Percentiles rank a stretch among this genome's conserved stretches.
Conservation (phyloP, 1,140 invertebrate species). For the Philotrypesis tridentata region DNA sequence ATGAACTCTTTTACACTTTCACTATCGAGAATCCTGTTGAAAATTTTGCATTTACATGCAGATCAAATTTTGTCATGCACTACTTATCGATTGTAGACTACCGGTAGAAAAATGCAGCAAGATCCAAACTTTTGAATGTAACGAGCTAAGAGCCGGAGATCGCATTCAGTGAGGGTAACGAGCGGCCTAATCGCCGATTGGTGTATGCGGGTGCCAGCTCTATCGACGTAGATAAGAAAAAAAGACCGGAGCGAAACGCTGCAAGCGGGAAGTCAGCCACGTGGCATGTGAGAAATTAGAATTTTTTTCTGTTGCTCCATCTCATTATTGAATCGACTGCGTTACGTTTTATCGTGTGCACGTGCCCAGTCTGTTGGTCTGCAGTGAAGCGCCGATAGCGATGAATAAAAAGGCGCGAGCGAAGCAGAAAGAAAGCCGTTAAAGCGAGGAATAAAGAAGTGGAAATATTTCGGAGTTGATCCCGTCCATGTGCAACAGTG, state of each 20-base stretch:
- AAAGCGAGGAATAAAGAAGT: background rate
- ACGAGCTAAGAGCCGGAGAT: background rate
- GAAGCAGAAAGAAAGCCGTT: background rate
- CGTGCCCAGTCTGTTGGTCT: background rate
- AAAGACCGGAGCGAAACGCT: no score
- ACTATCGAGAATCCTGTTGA: background rate
- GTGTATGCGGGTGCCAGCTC: no score
- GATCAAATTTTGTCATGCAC: background rate
- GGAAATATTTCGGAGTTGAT: background rate
- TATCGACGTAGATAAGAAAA: no score
- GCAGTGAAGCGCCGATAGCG: background rate
- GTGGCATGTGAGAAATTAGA: slow-evolving; percentile 1
- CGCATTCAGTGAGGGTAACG: background rate
- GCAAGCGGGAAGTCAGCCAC: no score
- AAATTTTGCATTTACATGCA: background rate
- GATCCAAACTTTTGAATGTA: no score
- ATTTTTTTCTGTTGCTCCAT: background rate
- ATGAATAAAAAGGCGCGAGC: background rate
- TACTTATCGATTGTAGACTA: no score
- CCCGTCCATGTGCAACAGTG: background rate
- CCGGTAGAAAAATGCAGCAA: no score
- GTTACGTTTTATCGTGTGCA: background rate
- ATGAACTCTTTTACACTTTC: no score
- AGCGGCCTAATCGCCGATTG: no score
- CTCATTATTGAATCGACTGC: background rate